Evolutionary conservation across 1,140 invertebrate species (phyloP).

Genomic region (Drosophila erecta): DNA sequence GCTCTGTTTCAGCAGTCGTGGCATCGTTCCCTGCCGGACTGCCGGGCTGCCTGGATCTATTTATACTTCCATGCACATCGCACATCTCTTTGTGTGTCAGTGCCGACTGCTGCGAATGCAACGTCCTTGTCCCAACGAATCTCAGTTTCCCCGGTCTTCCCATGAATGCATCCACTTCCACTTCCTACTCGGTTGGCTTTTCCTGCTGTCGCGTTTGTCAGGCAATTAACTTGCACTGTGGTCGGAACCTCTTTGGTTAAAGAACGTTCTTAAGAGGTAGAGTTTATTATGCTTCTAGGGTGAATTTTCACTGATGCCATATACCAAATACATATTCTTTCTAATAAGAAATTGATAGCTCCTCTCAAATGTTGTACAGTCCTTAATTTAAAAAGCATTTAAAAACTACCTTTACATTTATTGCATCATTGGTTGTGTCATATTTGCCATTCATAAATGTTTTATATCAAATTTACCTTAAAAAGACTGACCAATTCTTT

Average conservation of each 20-base stretch:
- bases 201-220: conserved; percentile 39
- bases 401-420: no score
- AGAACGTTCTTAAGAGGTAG: background rate
- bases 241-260: background rate
- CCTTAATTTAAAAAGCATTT: no score
- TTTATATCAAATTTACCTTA: no score
- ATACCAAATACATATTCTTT: no score
- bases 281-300: background rate
- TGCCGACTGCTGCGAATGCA: conserved; percentile 30
- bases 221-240: conserved; percentile 37
- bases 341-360: no score
- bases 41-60: conserved; percentile 18
- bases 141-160: conserved; percentile 9
- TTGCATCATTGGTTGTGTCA: no score
- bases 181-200: conserved; percentile 42
- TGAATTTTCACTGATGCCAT: no score
- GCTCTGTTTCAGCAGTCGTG: conserved; percentile 50
- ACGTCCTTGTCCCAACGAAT: conserved; percentile 40
- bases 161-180: conserved; percentile 30
- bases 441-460: no score
- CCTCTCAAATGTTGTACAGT: no score
- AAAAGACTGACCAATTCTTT: no score
- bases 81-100: conserved; percentile 43
- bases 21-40: conserved; percentile 4
- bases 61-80: conserved; percentile 30